A percentile compares a stretch with the other conserved stretches of the same genome.
These are phyloP conservation scores for Strongylocentrotus purpuratus DNA, from an alignment of 35 echinoderm and acorn worm genomes.

Conservation along the genomic window DNA sequence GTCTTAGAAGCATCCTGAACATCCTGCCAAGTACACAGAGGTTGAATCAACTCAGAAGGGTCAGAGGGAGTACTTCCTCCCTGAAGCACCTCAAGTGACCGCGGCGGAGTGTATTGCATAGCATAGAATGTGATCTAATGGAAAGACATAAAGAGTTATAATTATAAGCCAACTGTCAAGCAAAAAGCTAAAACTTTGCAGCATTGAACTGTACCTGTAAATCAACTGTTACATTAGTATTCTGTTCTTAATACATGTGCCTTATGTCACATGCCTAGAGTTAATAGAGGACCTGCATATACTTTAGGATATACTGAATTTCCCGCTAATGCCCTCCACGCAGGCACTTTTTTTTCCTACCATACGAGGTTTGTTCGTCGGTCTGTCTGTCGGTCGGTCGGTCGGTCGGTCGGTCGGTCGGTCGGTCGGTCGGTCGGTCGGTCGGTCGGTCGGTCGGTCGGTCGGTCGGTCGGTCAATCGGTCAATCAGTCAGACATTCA, in stretches of 20 bases:
- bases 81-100: conserved; percentile 20
- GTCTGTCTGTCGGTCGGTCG: too few relatives aligned
- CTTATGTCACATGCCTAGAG: too few relatives aligned
- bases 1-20: conserved; percentile 57
- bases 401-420: too few relatives aligned
- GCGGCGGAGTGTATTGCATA: not conserved
- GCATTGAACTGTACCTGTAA: not conserved
- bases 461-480: too few relatives aligned
- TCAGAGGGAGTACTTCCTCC: not conserved
- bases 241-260: too few relatives aligned
- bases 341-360: not conserved
- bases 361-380: not conserved
- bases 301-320: not conserved
- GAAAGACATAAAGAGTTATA: not conserved
- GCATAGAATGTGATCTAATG: conserved; percentile 75
- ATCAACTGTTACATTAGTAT: not conserved
- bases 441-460: too few relatives aligned
- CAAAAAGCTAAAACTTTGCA: not conserved
- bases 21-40: conserved; percentile 68
- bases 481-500: too few relatives aligned
- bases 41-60: not conserved
- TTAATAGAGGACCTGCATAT: not conserved
- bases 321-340: not conserved
- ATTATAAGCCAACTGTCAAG: not conserved
- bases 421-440: too few relatives aligned